phyloP scores from a whole-genome alignment of 2,113 vertebrate genomes.

The Neotoma lepida region DNA sequence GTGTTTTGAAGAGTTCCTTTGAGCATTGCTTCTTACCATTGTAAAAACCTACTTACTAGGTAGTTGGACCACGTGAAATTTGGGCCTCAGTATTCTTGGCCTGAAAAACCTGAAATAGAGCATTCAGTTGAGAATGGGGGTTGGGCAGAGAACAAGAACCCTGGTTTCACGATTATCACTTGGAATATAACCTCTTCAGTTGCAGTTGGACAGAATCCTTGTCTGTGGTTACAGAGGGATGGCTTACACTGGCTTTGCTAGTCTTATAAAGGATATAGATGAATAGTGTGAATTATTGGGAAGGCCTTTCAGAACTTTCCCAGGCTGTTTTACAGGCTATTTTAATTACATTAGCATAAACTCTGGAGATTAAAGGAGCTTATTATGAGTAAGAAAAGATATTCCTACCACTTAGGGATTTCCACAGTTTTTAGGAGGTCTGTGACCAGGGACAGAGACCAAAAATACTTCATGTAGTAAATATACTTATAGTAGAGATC shows the following conservation, averaged over 20 bases:
- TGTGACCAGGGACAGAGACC: background rate
- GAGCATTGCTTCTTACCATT: background rate
- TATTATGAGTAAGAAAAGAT: background rate
- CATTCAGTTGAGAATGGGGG: background rate
- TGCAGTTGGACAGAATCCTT: background rate
- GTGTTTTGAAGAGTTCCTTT: constrained; percentile 12
- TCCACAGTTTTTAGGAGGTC: background rate
- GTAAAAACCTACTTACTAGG: background rate
- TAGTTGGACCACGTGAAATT: background rate
- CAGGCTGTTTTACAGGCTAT: background rate
- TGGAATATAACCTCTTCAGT: background rate
- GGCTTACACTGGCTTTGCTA: background rate
- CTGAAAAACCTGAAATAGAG: background rate
- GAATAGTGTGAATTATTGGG: background rate
- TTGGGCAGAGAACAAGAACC: background rate
- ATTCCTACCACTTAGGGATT: background rate
- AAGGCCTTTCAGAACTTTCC: background rate
- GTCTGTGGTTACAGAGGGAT: background rate
- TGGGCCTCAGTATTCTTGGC: background rate
- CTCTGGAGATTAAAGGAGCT: background rate
- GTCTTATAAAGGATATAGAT: background rate
- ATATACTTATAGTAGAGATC: background rate
- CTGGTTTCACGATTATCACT: background rate
- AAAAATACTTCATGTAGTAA: background rate
- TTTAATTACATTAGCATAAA: background rate